Evolutionary conservation across 2,888 invertebrate genomes (phyloP).

Genomic region (Agrilus biguttatus): DNA sequence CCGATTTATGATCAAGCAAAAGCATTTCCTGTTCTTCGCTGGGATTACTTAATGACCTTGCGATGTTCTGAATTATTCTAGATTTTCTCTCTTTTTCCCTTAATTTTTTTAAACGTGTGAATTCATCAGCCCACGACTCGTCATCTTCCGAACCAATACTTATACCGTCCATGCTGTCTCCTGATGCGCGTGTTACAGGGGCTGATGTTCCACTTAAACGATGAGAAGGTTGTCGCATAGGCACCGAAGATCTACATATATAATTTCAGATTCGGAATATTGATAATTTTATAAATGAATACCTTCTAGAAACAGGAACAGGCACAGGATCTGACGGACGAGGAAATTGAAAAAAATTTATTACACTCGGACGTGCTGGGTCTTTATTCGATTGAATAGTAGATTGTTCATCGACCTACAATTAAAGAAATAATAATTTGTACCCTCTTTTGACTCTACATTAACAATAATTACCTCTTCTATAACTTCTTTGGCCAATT

Average conservation of each 20-base stretch:
- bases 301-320: conserved; percentile 29
- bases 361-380: conserved; percentile 44
- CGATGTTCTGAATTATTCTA: conserved; percentile 12
- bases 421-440: conserved; percentile 1
- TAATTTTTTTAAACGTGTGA: conserved; percentile 50
- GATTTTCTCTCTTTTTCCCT: conserved; percentile 51
- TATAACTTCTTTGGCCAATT: conserved; percentile 48
- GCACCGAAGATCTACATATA: not conserved
- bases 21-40: too few species aligned
- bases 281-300: not conserved
- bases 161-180: conserved; percentile 19
- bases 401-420: conserved; percentile 63
- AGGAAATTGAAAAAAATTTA: conserved; percentile 42
- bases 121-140: conserved; percentile 44
- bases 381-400: conserved; percentile 60
- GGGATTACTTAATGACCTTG: too few species aligned
- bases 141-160: conserved; percentile 29
- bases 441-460: not conserved
- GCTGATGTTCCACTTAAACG: too few species aligned
- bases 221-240: too few species aligned
- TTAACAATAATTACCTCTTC: conserved; percentile 39
- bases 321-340: conserved; percentile 28
- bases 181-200: too few species aligned
- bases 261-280: not conserved
- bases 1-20: too few species aligned